Base-by-base conservation (phyloP, 2,888 invertebrate genomes). In the Monopis laevigella region DNA sequence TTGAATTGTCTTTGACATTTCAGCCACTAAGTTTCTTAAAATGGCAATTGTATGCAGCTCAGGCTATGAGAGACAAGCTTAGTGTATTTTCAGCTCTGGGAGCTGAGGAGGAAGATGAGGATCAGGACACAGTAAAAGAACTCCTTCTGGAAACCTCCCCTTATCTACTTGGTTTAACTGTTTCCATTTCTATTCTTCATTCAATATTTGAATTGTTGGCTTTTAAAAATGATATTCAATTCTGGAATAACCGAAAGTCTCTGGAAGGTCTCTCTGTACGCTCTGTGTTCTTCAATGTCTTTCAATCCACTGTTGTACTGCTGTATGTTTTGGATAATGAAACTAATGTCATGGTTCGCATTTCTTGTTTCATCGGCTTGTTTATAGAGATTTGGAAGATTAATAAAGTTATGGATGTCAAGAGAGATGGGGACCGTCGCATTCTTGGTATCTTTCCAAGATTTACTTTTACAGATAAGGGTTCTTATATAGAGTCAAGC, bases 201-300 rank as follows among this genome's bases (percentile, higher is more conserved):
- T 98, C 96, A 43, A 88, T 99, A 47, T 99, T 99, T 81, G 99
- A 99, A 70, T 86, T 99, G 51, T 82, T 99, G 42, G 99, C 99
- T 30, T 99, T 99, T 70, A 99, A 99, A 82, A 99, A 99, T 80
- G 99, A 99, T 68, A 99, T 99, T 58, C 99, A 99, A 70, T 99
- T 99, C 67, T 99, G 99, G 99, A 96, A 96, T 56, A 97, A 96
- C 58, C 86, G 98, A 11, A 95, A 98, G 64, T 96, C 96, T 0
- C 80, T 99, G 34, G 98, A 99, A 75, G 98, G 98, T 7, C 83
- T 99, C 27, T 98, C 98, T 0, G 98, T 99, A 2, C 87, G 98
- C 49, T 97, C 96, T 1, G 98, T 99, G 18, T 96, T 99, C 71
- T 99, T 99, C 77, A 96, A 94, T 58, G 97, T 99, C 3, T 98